Evolutionary conservation across 2,113 vertebrate genomes (phyloP).

Genomic region (Nothobranchius kuhntae): DNA sequence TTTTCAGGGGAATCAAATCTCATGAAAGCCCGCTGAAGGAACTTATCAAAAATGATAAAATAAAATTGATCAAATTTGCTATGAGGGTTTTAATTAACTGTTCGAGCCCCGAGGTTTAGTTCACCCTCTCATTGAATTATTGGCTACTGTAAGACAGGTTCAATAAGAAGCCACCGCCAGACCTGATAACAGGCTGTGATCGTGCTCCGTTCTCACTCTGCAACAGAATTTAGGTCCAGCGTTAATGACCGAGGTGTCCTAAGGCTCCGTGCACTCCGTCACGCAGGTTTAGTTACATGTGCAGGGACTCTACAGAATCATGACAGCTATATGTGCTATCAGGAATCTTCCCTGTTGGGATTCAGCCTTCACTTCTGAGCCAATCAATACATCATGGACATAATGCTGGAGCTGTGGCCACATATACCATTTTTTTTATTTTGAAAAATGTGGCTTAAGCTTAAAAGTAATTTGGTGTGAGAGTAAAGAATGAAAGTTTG

Average conservation of each 20-base stretch:
- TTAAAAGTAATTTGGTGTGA: conserved; percentile 71
- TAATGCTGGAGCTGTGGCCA: conserved; percentile 47
- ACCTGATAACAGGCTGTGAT: conserved; percentile 36
- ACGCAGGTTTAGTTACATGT: conserved; percentile 43
- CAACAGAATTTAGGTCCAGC: conserved; percentile 14
- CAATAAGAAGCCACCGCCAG: conserved; percentile 44
- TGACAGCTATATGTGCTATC: background rate
- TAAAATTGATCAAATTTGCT: conserved; percentile 62
- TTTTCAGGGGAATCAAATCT: conserved; percentile 58
- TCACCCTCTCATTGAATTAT: conserved; percentile 50
- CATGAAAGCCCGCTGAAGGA: conserved; percentile 55
- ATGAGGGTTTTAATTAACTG: conserved; percentile 69
- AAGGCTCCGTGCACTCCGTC: conserved; percentile 19
- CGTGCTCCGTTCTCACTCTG: conserved; percentile 12
- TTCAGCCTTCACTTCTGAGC: conserved; percentile 48
- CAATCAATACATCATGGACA: conserved; percentile 58
- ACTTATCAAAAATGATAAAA: conserved; percentile 66
- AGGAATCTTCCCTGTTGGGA: conserved; percentile 31
- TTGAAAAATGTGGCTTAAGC: conserved; percentile 46
- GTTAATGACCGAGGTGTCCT: conserved; percentile 34
- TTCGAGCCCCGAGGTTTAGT: conserved; percentile 40
- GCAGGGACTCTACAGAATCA: conserved; percentile 24
- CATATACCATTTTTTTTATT: conserved; percentile 47
- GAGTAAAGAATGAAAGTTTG: conserved; percentile 68
- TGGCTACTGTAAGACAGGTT: conserved; percentile 42